phyloP scores from a whole-genome alignment of 2,888 invertebrate species.

The Microplitis deprimator region DNA sequence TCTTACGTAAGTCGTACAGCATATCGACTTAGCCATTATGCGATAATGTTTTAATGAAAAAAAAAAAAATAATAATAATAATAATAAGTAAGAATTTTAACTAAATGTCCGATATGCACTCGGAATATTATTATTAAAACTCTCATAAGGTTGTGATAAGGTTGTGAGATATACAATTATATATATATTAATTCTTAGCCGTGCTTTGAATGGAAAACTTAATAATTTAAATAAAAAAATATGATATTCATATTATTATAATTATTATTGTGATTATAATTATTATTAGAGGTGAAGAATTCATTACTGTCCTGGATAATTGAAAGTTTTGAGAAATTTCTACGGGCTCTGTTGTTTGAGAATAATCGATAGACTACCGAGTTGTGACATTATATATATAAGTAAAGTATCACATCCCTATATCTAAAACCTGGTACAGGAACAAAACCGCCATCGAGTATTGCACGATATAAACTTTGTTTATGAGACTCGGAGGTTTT shows the following conservation, averaged over 20 bases:
- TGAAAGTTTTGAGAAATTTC: not conserved
- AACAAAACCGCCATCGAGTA: not conserved
- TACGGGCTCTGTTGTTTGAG: not conserved
- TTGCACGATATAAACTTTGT: not conserved
- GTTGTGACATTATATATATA: not conserved
- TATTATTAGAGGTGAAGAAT: conserved; percentile 35
- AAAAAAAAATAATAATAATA: conserved; percentile 31
- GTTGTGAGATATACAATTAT: conserved; percentile 64
- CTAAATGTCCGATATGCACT: conserved; percentile 31
- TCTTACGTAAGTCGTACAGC: conserved; percentile 9
- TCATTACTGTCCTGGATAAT: not conserved
- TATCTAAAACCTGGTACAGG: not conserved
- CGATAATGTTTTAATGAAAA: conserved; percentile 28
- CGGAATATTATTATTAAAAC: conserved; percentile 57
- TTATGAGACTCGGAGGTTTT: not conserved
- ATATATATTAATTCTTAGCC: conserved; percentile 59
- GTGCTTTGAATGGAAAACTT: conserved; percentile 65
- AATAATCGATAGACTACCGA: not conserved
- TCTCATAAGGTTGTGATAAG: conserved; percentile 71
- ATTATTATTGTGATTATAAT: conserved; percentile 20
- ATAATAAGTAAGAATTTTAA: conserved; percentile 16
- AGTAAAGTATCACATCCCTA: not conserved
- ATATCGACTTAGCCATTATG: conserved; percentile 18
- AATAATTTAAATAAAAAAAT: conserved; percentile 52
- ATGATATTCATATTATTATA: conserved; percentile 12